Conservation (phyloP, 1,140 invertebrate genomes). For the Sycophaga agraensis region DNA sequence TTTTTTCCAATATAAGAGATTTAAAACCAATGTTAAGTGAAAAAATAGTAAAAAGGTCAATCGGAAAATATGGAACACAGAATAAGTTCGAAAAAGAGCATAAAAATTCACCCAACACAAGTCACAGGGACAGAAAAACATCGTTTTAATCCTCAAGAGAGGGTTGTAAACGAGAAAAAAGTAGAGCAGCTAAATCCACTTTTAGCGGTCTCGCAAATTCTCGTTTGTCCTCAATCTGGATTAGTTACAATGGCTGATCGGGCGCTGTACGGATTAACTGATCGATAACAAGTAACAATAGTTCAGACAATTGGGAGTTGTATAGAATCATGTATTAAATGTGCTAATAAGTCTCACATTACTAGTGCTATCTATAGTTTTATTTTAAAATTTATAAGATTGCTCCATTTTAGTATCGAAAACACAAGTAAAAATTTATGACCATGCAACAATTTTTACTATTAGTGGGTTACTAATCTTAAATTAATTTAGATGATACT, state of each 20-base stretch:
- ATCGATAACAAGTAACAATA: conserved; percentile 39
- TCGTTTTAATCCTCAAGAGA: not conserved
- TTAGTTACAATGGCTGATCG: conserved; percentile 37
- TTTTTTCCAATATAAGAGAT: too few species aligned
- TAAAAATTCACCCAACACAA: not conserved
- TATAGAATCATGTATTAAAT: conserved; percentile 35
- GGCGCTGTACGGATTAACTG: conserved; percentile 36
- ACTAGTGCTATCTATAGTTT: not conserved
- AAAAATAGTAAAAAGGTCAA: too few species aligned
- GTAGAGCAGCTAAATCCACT: conserved; percentile 15
- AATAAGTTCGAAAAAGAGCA: not conserved
- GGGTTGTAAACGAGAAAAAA: conserved; percentile 1
- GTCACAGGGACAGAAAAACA: conserved; percentile 5
- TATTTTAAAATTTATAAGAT: not conserved
- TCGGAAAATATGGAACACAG: not conserved
- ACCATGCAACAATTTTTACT: too few species aligned
- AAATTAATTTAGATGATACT: too few species aligned
- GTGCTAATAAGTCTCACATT: conserved; percentile 7
- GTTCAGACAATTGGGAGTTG: conserved; percentile 35
- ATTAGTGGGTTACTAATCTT: too few species aligned
- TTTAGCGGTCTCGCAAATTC: conserved; percentile 28
- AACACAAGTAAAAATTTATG: too few species aligned
- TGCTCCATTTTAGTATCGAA: too few species aligned
- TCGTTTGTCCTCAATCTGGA: conserved; percentile 30
- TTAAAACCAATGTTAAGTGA: too few species aligned